Percentiles rank a stretch among this genome's conserved stretches.
Conservation (phyloP, 1,140 invertebrate genomes). For the Drosophila saltans region DNA sequence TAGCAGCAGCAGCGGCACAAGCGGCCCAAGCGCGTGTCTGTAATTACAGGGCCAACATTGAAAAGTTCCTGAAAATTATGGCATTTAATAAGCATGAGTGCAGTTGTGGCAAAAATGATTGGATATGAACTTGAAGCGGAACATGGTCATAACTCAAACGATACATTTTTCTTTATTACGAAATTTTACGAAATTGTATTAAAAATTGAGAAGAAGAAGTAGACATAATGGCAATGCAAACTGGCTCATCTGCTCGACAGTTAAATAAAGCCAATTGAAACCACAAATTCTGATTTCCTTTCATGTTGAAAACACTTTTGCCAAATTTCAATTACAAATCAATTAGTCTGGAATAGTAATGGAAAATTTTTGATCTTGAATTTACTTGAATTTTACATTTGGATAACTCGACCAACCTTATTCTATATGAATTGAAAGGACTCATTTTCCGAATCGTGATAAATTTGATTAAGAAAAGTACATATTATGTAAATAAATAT, state of each 20-base stretch:
- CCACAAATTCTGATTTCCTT: neutral
- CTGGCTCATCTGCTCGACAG: neutral
- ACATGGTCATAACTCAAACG: constrained; percentile 10
- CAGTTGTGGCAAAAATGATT: constrained; percentile 12
- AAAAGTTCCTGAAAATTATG: constrained; percentile 60
- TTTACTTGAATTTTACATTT: too few species aligned
- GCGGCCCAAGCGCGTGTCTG: constrained; percentile 44
- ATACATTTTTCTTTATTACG: constrained; percentile 1
- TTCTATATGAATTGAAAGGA: too few species aligned
- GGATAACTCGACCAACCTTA: too few species aligned
- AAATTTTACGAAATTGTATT: neutral
- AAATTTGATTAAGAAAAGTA: too few species aligned
- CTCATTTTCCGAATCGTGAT: too few species aligned
- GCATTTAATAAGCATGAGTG: constrained; percentile 65
- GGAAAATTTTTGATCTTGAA: neutral
- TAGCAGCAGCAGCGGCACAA: constrained; percentile 24
- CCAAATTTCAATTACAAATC: neutral
- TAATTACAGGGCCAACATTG: constrained; percentile 63
- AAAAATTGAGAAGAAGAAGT: neutral
- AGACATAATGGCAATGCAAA: neutral
- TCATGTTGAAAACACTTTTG: neutral
- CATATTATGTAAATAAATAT: neutral
- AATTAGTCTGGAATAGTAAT: neutral
- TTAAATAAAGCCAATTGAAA: neutral
- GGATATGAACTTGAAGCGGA: constrained; percentile 12